phyloP scores from a whole-genome alignment of 2,113 vertebrate species.

The Zosterops japonicus region DNA sequence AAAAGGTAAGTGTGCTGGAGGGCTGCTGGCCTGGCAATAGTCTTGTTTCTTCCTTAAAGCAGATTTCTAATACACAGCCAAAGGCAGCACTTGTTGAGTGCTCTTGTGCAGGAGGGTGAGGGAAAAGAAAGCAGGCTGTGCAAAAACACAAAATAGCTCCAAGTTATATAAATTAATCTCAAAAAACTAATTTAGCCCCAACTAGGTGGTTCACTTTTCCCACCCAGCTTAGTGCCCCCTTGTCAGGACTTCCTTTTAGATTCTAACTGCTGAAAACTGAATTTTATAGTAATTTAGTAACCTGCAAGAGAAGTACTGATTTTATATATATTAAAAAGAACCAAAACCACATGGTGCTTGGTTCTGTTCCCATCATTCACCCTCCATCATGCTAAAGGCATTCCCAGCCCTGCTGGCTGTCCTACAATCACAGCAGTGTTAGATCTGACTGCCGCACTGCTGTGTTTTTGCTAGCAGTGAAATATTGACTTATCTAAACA shows the following conservation, averaged over 20 bases:
- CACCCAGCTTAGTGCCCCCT: background rate
- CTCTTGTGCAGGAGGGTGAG: background rate
- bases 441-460: background rate
- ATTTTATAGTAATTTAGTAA: background rate
- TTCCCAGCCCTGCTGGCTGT: background rate
- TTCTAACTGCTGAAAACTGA: background rate
- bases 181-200: background rate
- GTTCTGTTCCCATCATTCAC: background rate
- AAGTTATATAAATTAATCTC: background rate
- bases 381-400: background rate
- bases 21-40: background rate
- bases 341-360: background rate
- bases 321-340: background rate
- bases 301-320: background rate
- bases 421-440: constrained; percentile 1
- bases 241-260: background rate
- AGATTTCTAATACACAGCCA: background rate
- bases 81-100: background rate
- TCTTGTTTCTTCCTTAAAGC: background rate
- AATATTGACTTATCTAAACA: constrained; percentile 60
- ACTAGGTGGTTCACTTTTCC: background rate
- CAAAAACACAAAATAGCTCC: background rate
- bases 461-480: constrained; percentile 27
- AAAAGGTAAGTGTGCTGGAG: constrained; percentile 84
- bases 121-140: background rate